These are phyloP conservation scores for Chaenocephalus aceratus DNA, from an alignment of 2,113 vertebrate species.

Conservation along the genomic window DNA sequence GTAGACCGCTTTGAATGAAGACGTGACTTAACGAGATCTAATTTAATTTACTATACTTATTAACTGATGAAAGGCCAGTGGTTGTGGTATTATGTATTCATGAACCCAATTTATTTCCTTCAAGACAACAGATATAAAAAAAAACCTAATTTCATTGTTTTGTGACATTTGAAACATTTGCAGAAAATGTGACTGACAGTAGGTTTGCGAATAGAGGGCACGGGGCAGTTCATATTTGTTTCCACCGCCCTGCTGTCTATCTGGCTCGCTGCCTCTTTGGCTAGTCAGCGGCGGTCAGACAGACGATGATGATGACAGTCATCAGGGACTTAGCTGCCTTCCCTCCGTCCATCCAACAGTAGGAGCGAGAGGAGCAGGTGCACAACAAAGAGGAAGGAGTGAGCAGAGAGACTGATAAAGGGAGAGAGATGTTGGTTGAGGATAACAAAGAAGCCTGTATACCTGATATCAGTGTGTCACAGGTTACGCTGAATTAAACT, in stretches of 20 bases:
- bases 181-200: slow-evolving; percentile 56
- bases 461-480: slow-evolving; percentile 26
- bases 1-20: too few relatives aligned
- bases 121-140: slow-evolving; percentile 6
- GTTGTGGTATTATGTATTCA: slow-evolving; percentile 45
- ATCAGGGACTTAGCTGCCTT: slow-evolving; percentile 70
- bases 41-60: background rate
- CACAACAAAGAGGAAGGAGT: slow-evolving; percentile 63
- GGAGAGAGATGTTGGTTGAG: slow-evolving; percentile 13
- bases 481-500: slow-evolving; percentile 35
- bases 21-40: too few relatives aligned
- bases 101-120: slow-evolving; percentile 29
- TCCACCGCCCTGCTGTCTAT: slow-evolving; percentile 63
- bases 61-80: slow-evolving; percentile 16
- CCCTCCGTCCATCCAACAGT: slow-evolving; percentile 56
- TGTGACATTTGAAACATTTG: slow-evolving; percentile 53
- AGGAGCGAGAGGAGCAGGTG: slow-evolving; percentile 67
- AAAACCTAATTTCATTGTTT: background rate
- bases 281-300: slow-evolving; percentile 61
- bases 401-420: slow-evolving; percentile 11
- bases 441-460: slow-evolving; percentile 43
- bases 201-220: slow-evolving; percentile 43
- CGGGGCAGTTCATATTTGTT: slow-evolving; percentile 62
- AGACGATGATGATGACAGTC: slow-evolving; percentile 75
- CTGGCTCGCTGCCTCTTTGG: slow-evolving; percentile 68